phyloP scores from a whole-genome alignment of 2,888 invertebrate species.

The Pachycephus smyrnensis region DNA sequence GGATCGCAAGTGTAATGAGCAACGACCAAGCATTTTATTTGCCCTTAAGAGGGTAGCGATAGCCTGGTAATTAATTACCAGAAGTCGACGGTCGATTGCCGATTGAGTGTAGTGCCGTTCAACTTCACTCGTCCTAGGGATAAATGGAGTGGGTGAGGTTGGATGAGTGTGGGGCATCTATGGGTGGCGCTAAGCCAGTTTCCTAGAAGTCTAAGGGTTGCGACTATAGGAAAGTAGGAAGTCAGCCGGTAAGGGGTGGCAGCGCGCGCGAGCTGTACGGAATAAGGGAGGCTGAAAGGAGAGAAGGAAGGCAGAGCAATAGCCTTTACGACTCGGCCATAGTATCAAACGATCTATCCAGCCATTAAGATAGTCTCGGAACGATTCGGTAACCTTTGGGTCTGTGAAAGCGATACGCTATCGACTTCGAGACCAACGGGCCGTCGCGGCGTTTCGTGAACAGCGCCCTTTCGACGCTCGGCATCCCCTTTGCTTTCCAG shows the following conservation, averaged over 20 bases:
- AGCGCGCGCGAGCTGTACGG: constrained; percentile 15
- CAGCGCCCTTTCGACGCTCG: constrained; percentile 38
- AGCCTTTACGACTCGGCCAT: constrained; percentile 67
- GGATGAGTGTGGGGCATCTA: constrained; percentile 25
- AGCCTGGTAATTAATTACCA: constrained; percentile 40
- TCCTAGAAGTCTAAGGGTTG: constrained; percentile 43
- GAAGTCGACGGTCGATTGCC: constrained; percentile 29
- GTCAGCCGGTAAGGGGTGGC: constrained; percentile 23
- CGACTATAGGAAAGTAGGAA: constrained; percentile 24
- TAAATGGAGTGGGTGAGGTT: constrained; percentile 50
- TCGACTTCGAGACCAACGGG: constrained; percentile 56
- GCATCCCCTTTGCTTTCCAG: constrained; percentile 35
- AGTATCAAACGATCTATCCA: constrained; percentile 68
- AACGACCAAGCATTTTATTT: neutral
- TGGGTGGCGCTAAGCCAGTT: constrained; percentile 54
- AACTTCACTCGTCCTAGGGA: constrained; percentile 34
- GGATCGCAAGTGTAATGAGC: neutral
- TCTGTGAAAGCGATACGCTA: constrained; percentile 66
- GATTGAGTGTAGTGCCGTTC: constrained; percentile 35
- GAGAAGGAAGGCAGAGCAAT: constrained; percentile 60
- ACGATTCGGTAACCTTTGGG: constrained; percentile 68
- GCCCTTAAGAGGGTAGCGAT: constrained; percentile 8
- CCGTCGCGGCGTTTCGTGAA: constrained; percentile 47
- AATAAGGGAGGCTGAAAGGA: constrained; percentile 34
- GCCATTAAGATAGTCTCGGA: constrained; percentile 67